A percentile compares a stretch with the other conserved stretches of the same genome.
Conservation (phyloP, 2,113 vertebrate species). For the Ceyx margarethae region DNA sequence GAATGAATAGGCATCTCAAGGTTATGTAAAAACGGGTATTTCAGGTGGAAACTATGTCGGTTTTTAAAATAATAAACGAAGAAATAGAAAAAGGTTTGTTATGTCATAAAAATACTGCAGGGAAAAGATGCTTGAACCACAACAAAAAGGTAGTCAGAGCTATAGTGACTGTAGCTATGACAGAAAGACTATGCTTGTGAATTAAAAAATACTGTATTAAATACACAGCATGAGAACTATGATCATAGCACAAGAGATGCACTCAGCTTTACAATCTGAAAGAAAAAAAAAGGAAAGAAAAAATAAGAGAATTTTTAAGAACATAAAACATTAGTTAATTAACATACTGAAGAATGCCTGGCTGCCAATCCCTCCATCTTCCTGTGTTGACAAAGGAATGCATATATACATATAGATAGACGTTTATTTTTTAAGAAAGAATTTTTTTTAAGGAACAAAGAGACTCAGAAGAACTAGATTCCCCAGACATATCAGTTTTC, state of each 20-base stretch:
- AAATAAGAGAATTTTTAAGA: constrained; percentile 1
- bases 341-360: constrained; percentile 12
- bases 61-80: constrained; percentile 68
- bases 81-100: background rate
- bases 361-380: constrained; percentile 22
- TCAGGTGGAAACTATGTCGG: constrained; percentile 6
- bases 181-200: background rate
- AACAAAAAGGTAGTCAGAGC: background rate
- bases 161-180: background rate
- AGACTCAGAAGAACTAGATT: constrained; percentile 5
- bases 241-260: background rate
- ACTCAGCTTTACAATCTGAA: background rate
- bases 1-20: constrained; percentile 61
- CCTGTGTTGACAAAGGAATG: constrained; percentile 43
- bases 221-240: background rate
- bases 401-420: background rate
- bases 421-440: background rate
- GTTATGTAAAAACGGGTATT: constrained; percentile 63
- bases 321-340: constrained; percentile 26
- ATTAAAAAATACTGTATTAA: constrained; percentile 31
- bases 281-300: background rate
- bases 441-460: constrained; percentile 26
- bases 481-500: constrained; percentile 42
- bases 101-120: background rate
- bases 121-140: background rate